A percentile compares a stretch with the other conserved stretches of the same genome.
Conservation (phyloP, 2,888 invertebrate species). For the Nomada lathburiana region DNA sequence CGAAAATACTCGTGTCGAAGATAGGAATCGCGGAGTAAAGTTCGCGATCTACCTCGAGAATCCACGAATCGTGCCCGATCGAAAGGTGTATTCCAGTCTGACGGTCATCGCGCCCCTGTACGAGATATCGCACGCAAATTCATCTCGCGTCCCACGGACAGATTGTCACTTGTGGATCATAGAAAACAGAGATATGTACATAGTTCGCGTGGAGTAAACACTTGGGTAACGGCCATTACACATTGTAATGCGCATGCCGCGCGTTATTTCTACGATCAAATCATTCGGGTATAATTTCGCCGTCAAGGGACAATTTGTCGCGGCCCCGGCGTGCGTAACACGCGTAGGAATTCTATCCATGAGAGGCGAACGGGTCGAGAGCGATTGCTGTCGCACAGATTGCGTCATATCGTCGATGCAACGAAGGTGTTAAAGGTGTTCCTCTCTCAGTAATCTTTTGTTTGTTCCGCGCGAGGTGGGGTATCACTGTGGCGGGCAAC, state of each 20-base stretch:
- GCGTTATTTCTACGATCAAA: neutral
- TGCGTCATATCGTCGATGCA: slow-evolving; percentile 31
- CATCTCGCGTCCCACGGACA: too few species aligned
- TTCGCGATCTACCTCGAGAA: too few species aligned
- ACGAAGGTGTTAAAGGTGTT: slow-evolving; percentile 49
- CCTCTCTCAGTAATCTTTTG: slow-evolving; percentile 45
- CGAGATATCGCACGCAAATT: too few species aligned
- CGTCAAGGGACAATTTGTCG: slow-evolving; percentile 7
- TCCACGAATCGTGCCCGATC: too few species aligned
- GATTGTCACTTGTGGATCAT: too few species aligned
- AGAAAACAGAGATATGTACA: too few species aligned
- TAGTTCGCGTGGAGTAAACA: too few species aligned
- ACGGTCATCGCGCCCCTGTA: too few species aligned
- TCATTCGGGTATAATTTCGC: slow-evolving; percentile 10
- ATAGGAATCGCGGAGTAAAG: too few species aligned
- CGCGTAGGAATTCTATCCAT: slow-evolving; percentile 40
- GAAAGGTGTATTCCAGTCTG: too few species aligned
- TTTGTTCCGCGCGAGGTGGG: slow-evolving; percentile 23
- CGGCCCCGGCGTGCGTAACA: slow-evolving; percentile 2
- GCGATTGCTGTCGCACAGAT: slow-evolving; percentile 16
- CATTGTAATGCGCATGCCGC: neutral
- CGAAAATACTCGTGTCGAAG: too few species aligned
- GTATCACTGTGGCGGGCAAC: slow-evolving; percentile 22
- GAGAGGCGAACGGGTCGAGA: slow-evolving; percentile 41
- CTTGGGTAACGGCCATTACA: too few species aligned